Base-by-base conservation (phyloP, 37 sponge, comb jelly and placozoan species). In the Aplysina aerophoba region DNA sequence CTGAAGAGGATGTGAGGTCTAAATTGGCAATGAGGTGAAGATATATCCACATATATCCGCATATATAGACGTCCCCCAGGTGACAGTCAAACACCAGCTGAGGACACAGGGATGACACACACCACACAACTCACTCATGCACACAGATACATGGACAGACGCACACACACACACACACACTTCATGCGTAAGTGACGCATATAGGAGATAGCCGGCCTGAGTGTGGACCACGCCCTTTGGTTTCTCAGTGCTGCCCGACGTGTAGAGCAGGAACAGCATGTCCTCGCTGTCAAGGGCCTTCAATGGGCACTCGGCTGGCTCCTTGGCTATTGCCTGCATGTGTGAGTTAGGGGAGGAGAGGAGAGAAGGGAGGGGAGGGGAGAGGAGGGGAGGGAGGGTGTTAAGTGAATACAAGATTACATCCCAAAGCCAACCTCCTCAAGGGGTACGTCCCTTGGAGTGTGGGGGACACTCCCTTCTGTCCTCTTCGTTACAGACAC, bases 151-250 rank as follows among this genome's bases (percentile, higher is more conserved):
- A 25, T 4, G 12, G 4, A 62, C 63, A 25, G 4, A 25, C n/a
- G 11, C 63, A 62, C 63, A 25, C 63, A 62, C 27, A 62, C 63
- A 62, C 28, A 28, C 44, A 15, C 77, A 54, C 67, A 91, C 95
- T 74, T 98, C 81, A 40, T 94, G 95, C 38, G 99, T 98, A 25
- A 91, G 71, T 20, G 91, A 89, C 74, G 99, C 87, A 77, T 96
- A 96, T 60, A 96, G 90, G 35, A 98, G 86, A 79, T 98, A 98
- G 31, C 99, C 99, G 56, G 95, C 99, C 54, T 96, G 96, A 27
- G 99, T 96, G 91, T 98, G 98, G 20, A 95, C 80, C n/a, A 98
- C 88, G 36, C 99, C 99, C 64, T 98, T 98, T 36, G 96, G 96
- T 22, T 91, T 92, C 3, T 96, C 99, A 85, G 99, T 98, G 86